Base-by-base conservation (phyloP, 2,797 vertebrate genomes). In the Sphaeramia orbicularis region DNA sequence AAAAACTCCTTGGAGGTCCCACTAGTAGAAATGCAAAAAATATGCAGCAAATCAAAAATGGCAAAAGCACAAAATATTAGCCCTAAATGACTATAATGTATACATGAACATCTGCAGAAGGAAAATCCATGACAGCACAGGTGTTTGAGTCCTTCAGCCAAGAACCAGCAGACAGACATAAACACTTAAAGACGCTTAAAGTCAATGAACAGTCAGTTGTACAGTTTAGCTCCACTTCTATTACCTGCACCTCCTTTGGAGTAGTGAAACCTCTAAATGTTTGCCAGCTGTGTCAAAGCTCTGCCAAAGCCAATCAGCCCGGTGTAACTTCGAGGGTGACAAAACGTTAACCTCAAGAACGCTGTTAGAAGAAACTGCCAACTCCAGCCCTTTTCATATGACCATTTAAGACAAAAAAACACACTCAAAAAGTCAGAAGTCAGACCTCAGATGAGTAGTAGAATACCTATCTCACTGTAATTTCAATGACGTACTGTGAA, bases 261-360 rank as follows among this genome's bases (percentile, higher is more conserved):
- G 49, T 67, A 54, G 50, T 8, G 6, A 74, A 67, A 21, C 27
- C 42, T 65, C 42, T 81, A 32, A 72, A 42, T 3, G 3, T 18
- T 30, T 62, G 73, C 79, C 80, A 84, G 73, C 71, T 71, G 65
- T 45, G 71, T 72, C 9, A 13, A 74, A 57, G 7, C 32, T 3
- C 58, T 56, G 72, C 74, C 78, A 81, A 74, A 76, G 21, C 36
- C 74, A 80, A 83, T 74, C 62, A 71, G 63, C 36, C n/a, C 16
- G 65, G 24, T 19, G 24, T 70, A 60, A 56, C 40, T 4, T 50
- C 42, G 13, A 55, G 48, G n/a, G 45, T 75, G 74, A 82, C 19
- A 12, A 74, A 70, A 73, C 30, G n/a, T n/a, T 9, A 49, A 76
- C 68, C 74, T 15, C 61, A 74, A 42, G 10, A 53, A 15, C 1